Percentiles rank a stretch among this genome's conserved stretches.
Evolutionary conservation across 1,140 invertebrate species (phyloP).

Genomic region (Catajapyx aquilonaris): DNA sequence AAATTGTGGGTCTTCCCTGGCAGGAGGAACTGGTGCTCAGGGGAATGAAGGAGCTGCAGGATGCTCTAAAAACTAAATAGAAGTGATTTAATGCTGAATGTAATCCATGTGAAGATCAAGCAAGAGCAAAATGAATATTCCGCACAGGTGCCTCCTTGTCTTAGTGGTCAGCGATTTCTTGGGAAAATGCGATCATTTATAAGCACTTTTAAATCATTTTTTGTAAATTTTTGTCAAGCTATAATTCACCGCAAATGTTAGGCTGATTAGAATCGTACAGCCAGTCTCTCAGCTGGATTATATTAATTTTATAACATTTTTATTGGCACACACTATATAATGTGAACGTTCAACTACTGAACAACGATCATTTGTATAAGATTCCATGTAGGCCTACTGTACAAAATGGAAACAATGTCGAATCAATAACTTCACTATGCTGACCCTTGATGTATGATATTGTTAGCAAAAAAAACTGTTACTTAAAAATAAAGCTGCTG

Average conservation of each 20-base stretch:
- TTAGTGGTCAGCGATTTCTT: not conserved
- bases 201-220: not conserved
- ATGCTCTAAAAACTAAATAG: conserved; percentile 5
- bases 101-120: not conserved
- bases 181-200: not conserved
- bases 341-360: too few species aligned
- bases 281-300: too few species aligned
- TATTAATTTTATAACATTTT: too few species aligned
- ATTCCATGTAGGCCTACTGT: too few species aligned
- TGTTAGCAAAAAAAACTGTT: too few species aligned
- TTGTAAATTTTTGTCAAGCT: not conserved
- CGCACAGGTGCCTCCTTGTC: not conserved
- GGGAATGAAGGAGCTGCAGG: conserved; percentile 15
- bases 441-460: too few species aligned
- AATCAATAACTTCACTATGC: too few species aligned
- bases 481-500: too few species aligned
- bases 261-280: too few species aligned
- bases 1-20: conserved; percentile 20
- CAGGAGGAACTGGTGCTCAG: conserved; percentile 19
- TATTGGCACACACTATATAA: too few species aligned
- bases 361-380: too few species aligned
- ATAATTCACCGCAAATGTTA: not conserved
- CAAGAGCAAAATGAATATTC: not conserved
- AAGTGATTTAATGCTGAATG: not conserved
- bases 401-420: too few species aligned